Conservation (phyloP, 2,888 invertebrate species). For the Parasteatoda lunata region DNA sequence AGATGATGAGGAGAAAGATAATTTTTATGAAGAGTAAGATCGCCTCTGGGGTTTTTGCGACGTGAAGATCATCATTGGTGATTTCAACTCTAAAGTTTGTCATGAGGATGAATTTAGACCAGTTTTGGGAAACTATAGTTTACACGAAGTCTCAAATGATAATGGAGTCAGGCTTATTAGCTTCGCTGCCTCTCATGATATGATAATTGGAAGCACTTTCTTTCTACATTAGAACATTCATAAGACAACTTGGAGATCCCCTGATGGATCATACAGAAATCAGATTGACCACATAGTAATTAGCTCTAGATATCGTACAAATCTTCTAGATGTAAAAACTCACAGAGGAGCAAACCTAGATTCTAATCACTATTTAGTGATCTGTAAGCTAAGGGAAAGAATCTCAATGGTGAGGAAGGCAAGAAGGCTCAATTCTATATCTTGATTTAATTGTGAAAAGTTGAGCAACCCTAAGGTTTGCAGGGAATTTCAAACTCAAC, state of each 20-base stretch:
- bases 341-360: too few relatives aligned
- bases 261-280: neutral
- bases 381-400: too few relatives aligned
- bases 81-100: neutral
- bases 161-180: conserved; percentile 1
- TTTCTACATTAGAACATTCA: neutral
- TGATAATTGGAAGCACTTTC: neutral
- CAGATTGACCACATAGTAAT: neutral
- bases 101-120: neutral
- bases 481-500: neutral
- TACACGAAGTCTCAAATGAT: conserved; percentile 7
- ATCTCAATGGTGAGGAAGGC: neutral
- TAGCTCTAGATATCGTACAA: too few relatives aligned
- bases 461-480: neutral
- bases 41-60: conserved; percentile 11
- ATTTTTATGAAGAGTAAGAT: neutral
- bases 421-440: neutral
- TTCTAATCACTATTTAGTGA: too few relatives aligned
- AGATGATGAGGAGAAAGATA: neutral
- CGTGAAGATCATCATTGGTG: neutral
- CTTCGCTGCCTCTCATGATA: neutral
- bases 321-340: too few relatives aligned
- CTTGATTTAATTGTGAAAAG: neutral
- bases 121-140: neutral
- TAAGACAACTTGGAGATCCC: neutral